Evolutionary conservation across 2,113 vertebrate genomes (phyloP).

Genomic region (Grus americana): DNA sequence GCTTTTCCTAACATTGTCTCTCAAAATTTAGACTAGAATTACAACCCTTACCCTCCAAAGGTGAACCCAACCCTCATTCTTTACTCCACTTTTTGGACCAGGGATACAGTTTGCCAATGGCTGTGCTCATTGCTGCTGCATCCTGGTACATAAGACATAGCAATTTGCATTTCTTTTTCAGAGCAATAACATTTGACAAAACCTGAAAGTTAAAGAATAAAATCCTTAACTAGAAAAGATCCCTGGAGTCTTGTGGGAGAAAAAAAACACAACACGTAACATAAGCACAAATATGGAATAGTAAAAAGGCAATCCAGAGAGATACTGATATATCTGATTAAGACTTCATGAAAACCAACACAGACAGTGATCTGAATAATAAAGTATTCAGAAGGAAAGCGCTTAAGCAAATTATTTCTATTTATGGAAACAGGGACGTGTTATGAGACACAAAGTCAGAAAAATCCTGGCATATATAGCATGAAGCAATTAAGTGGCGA

Average conservation of each 20-base stretch:
- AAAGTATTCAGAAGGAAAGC: conserved; percentile 10
- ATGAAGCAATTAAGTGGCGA: conserved; percentile 12
- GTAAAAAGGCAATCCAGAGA: conserved; percentile 34
- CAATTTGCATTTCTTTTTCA: neutral
- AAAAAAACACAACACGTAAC: neutral
- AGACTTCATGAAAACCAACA: conserved; percentile 51
- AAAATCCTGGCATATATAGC: conserved; percentile 11
- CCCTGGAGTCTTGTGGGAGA: neutral
- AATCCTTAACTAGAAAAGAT: neutral
- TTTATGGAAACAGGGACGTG: conserved; percentile 14
- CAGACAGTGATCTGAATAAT: conserved; percentile 54
- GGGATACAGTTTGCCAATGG: neutral
- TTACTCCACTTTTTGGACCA: neutral
- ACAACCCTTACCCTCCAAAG: neutral
- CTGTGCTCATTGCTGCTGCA: neutral
- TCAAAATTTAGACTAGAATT: neutral
- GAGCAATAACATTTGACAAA: neutral
- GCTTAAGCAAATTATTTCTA: conserved; percentile 58
- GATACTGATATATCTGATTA: conserved; percentile 58
- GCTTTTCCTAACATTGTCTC: neutral
- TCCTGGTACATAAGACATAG: neutral
- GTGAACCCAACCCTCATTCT: neutral
- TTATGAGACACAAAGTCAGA: conserved; percentile 30
- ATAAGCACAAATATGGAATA: conserved; percentile 12
- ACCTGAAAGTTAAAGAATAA: neutral